A percentile compares a stretch with the other conserved stretches of the same genome.
These are phyloP conservation scores for Drosophila bipectinata DNA, from an alignment of 1,140 invertebrate species.

Conservation along the genomic window DNA sequence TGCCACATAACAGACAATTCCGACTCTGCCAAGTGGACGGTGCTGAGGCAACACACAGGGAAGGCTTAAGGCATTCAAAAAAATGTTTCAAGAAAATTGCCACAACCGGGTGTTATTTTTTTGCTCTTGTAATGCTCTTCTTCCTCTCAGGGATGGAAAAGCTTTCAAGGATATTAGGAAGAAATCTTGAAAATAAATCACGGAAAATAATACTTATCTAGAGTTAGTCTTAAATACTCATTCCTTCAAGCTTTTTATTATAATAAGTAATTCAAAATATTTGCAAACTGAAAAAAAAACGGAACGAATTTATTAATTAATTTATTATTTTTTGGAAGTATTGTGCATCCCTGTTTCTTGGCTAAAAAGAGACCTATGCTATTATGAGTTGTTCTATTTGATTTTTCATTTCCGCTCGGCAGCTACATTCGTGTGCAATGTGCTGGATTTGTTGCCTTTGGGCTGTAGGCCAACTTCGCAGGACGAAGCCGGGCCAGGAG, in stretches of 20 bases:
- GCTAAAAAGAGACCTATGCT: constrained; percentile 28
- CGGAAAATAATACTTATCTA: neutral
- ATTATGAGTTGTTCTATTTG: constrained; percentile 78
- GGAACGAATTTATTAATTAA: neutral
- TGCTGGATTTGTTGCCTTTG: constrained; percentile 73
- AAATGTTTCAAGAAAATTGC: constrained; percentile 42
- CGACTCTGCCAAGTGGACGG: constrained; percentile 60
- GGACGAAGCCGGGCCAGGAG: constrained; percentile 10
- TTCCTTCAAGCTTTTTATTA: too few relatives aligned
- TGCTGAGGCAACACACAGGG: constrained; percentile 7
- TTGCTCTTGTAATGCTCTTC: neutral
- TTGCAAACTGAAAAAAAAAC: too few relatives aligned
- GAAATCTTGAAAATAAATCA: constrained; percentile 1
- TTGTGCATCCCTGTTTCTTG: constrained; percentile 28
- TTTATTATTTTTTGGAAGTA: neutral
- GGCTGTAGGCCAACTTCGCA: constrained; percentile 54
- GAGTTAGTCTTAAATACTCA: neutral
- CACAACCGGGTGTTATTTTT: constrained; percentile 19
- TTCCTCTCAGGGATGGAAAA: constrained; percentile 17
- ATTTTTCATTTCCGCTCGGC: constrained; percentile 73
- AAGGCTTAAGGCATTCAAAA: constrained; percentile 22
- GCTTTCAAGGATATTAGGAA: neutral
- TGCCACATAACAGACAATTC: constrained; percentile 78
- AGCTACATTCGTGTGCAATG: constrained; percentile 67
- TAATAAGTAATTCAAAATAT: too few relatives aligned